Base-by-base conservation (phyloP, 2,888 invertebrate genomes). In the Caenorhabditis sp. region DNA sequence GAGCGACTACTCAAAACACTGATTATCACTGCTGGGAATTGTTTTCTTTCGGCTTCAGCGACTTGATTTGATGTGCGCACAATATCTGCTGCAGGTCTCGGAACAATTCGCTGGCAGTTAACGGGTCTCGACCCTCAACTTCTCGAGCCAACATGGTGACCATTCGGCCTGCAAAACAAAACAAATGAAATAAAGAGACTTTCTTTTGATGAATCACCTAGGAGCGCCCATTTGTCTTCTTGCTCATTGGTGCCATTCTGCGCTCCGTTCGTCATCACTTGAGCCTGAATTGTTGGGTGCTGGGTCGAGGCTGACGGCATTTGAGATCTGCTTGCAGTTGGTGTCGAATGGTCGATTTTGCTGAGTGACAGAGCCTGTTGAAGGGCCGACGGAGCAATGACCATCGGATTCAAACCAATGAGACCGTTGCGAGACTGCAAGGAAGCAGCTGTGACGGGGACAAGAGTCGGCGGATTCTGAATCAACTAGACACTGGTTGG, bases 141-240 rank as follows among this genome's bases (percentile, higher is more conserved):
- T 80, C 76, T 3, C 80, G 69, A 32, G 69, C 61, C 44, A 53
- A 24, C n/a, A 40, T 35, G 9, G 62, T 20, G 6, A 80, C 22
- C 26, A 80, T 20, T 44, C 50, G 47, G 2, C 78, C 78, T 78
- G 65, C 0, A 78, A 67, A 24, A 50, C 13, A 28, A 28, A 20
- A 61, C 61, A 44, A n/a, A n/a, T n/a, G n/a, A n/a, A n/a, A n/a
- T n/a, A n/a, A n/a, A n/a, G n/a, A n/a, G n/a, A n/a, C n/a, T n/a
- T n/a, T n/a, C n/a, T n/a, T n/a, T n/a, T n/a, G n/a, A n/a, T n/a
- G n/a, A n/a, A n/a, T 40, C 5, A 72, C 80, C 80, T 5, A 80
- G 13, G n/a, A 69, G 37, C 2, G 51, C 22, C 80, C 80, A 80
- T 53, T 76, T 80, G 20, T 74, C 72, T 1, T 72, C 72, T 6